Evolutionary conservation across 2,113 vertebrate genomes (phyloP).

Genomic region (Tringa solitaria): DNA sequence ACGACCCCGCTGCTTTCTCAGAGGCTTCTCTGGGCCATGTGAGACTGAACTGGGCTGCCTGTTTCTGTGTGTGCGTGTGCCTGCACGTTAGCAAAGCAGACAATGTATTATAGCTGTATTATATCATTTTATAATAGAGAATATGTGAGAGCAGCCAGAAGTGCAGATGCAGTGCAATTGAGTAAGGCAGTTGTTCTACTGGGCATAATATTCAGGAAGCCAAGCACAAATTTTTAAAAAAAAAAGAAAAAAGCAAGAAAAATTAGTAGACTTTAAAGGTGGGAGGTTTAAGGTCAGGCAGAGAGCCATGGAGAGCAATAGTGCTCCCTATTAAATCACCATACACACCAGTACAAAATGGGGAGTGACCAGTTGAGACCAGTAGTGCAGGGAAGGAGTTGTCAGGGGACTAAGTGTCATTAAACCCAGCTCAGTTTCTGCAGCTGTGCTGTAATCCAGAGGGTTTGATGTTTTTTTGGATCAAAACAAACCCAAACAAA

Average conservation of each 20-base stretch:
- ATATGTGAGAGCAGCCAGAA: not conserved
- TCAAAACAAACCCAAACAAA: not conserved
- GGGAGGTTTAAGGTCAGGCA: not conserved
- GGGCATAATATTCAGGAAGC: not conserved
- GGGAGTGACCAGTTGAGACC: not conserved
- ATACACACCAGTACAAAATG: not conserved
- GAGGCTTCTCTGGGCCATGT: not conserved
- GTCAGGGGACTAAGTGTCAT: not conserved
- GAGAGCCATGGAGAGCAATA: not conserved
- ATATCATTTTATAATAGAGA: not conserved
- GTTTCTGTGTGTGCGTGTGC: fast-evolving
- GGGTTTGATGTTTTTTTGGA: not conserved
- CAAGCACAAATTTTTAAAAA: not conserved
- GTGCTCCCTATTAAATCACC: not conserved
- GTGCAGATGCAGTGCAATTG: not conserved
- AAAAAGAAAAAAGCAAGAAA: not conserved
- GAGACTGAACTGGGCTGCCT: not conserved
- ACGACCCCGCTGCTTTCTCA: not conserved
- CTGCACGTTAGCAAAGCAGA: not conserved
- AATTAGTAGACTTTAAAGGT: not conserved
- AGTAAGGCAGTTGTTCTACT: not conserved
- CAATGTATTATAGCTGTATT: not conserved
- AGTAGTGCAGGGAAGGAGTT: not conserved
- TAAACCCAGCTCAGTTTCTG: not conserved
- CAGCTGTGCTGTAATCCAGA: not conserved